These are phyloP conservation scores for Allacma fusca DNA, from an alignment of 2,888 invertebrate species.

Conservation along the genomic window DNA sequence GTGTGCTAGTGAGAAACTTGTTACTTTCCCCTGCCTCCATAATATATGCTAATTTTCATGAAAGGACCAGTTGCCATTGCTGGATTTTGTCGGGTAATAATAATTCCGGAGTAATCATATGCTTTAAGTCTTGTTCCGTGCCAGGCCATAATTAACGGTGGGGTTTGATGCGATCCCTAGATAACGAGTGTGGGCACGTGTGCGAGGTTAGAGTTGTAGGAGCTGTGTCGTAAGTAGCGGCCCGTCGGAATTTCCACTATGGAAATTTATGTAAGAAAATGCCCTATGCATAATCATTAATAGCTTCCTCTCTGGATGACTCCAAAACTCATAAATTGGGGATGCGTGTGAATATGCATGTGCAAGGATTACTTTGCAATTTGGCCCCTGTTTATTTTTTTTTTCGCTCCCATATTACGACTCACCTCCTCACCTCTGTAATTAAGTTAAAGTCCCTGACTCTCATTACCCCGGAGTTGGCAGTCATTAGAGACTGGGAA, in stretches of 20 bases:
- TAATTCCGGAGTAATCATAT: constrained; percentile 2
- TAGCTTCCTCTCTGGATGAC: background rate
- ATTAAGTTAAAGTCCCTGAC: no score
- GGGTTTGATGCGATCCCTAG: background rate
- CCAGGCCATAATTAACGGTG: constrained; percentile 50
- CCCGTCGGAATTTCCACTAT: no score
- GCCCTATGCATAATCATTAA: background rate
- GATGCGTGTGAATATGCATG: background rate
- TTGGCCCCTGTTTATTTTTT: no score
- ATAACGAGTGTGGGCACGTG: constrained; percentile 7
- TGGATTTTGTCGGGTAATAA: background rate
- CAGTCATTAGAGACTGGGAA: no score
- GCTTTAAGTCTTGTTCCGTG: constrained; percentile 45
- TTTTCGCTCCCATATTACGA: no score
- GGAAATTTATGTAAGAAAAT: background rate
- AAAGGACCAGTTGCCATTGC: background rate
- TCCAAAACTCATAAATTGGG: background rate
- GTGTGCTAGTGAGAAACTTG: background rate
- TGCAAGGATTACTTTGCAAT: no score
- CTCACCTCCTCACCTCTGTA: no score
- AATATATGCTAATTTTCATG: constrained; percentile 11
- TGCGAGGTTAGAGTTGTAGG: constrained; percentile 6
- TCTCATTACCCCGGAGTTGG: no score
- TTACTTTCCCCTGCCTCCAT: background rate
- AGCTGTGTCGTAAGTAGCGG: no score